Evolutionary conservation across 2,113 vertebrate species (phyloP).

Genomic region (Cathartes aura): DNA sequence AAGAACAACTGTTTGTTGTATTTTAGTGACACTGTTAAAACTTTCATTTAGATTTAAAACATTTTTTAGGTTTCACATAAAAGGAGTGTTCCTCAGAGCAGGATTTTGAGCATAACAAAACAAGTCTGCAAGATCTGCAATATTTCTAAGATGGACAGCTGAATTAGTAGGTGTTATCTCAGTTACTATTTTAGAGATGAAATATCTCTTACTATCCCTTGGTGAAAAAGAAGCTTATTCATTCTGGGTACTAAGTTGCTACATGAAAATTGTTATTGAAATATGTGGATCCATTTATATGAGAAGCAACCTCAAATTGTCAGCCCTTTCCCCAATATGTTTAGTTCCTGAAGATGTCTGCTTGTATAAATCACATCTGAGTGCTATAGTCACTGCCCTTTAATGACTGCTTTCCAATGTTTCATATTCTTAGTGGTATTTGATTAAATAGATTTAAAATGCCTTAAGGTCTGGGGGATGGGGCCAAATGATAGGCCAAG

Average conservation of each 20-base stretch:
- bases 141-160: not conserved
- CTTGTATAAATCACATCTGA: not conserved
- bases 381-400: not conserved
- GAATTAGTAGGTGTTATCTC: not conserved
- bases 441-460: not conserved
- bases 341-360: not conserved
- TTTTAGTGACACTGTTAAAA: not conserved
- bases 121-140: not conserved
- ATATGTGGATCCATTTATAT: not conserved
- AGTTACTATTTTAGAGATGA: not conserved
- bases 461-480: not conserved
- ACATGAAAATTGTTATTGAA: not conserved
- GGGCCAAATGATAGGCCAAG: too few species aligned
- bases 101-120: not conserved
- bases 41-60: not conserved
- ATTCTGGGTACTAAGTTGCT: not conserved
- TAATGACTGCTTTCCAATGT: not conserved
- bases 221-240: not conserved
- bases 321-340: not conserved
- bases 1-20: not conserved
- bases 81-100: not conserved
- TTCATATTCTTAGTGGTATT: not conserved
- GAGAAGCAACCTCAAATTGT: not conserved
- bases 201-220: not conserved
- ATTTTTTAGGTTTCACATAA: not conserved